A percentile compares a stretch with the other conserved stretches of the same genome.
Evolutionary conservation across 2,797 vertebrate genomes (phyloP).

Genomic region (Melanotaenia maccullochi): DNA sequence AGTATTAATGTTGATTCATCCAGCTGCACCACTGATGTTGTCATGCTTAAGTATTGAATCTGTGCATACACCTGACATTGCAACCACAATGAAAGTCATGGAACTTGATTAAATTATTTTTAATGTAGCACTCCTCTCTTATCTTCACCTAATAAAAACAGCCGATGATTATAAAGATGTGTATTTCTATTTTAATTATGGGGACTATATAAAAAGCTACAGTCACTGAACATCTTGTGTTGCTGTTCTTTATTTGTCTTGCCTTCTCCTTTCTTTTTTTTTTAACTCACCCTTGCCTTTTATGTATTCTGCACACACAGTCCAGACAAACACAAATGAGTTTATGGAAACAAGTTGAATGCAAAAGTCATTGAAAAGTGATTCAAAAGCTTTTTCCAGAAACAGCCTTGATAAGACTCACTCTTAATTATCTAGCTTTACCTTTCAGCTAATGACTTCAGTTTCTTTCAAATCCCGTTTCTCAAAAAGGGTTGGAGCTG

Average conservation of each 20-base stretch:
- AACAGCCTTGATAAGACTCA: slow-evolving; percentile 29
- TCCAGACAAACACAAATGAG: slow-evolving; percentile 1
- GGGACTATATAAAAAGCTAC: no score
- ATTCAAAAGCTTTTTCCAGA: slow-evolving; percentile 31
- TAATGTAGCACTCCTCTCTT: background rate
- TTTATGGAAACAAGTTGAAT: background rate
- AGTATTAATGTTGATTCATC: no score
- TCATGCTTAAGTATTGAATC: no score
- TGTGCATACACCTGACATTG: no score
- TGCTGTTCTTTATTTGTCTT: no score
- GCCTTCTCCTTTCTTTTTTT: no score
- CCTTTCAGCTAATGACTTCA: slow-evolving; percentile 34
- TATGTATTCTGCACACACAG: background rate
- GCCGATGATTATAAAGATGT: no score
- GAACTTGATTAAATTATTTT: background rate
- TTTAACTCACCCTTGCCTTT: background rate
- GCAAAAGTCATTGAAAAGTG: slow-evolving; percentile 3
- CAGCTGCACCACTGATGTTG: no score
- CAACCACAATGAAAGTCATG: no score
- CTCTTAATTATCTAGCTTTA: slow-evolving; percentile 22
- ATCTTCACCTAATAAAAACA: background rate
- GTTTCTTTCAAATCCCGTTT: background rate
- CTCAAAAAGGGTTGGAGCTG: background rate
- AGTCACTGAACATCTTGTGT: no score
- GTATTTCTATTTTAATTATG: no score